Conservation (phyloP, 2,797 vertebrate genomes). For the Syngnathus acus region DNA sequence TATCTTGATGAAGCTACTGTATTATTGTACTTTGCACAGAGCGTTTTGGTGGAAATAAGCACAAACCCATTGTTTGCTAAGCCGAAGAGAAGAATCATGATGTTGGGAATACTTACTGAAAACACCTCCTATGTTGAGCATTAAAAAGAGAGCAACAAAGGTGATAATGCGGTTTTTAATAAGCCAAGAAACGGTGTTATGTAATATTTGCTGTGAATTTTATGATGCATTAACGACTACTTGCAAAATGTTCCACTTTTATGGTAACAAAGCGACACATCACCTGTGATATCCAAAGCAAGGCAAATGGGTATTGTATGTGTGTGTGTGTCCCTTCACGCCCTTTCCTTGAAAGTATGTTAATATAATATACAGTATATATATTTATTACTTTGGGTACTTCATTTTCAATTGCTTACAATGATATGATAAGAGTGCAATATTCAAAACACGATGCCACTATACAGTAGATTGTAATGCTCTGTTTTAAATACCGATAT, state of each 20-base stretch:
- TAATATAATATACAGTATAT: slow-evolving; percentile 29
- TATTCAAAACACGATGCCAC: slow-evolving; percentile 30
- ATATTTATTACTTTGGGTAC: slow-evolving; percentile 31
- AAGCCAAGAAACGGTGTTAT: slow-evolving; percentile 38
- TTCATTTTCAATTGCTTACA: slow-evolving; percentile 24
- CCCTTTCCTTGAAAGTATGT: slow-evolving; percentile 27
- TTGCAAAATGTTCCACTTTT: slow-evolving; percentile 26
- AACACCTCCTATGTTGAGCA: not conserved
- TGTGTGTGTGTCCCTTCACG: slow-evolving; percentile 27
- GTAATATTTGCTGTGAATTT: slow-evolving; percentile 34
- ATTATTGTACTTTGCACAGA: slow-evolving; percentile 91
- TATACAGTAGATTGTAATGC: not conserved
- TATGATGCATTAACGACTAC: slow-evolving; percentile 42
- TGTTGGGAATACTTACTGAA: slow-evolving; percentile 35
- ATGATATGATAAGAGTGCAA: slow-evolving; percentile 49
- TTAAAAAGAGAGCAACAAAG: slow-evolving; percentile 3
- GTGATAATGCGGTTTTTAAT: slow-evolving; percentile 30
- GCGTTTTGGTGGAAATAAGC: slow-evolving; percentile 93
- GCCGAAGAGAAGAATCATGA: slow-evolving; percentile 73
- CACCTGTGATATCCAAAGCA: slow-evolving; percentile 51
- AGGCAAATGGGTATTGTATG: slow-evolving; percentile 22
- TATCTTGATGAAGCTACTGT: slow-evolving; percentile 64
- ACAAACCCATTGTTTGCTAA: slow-evolving; percentile 88
- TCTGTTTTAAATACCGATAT: not conserved
- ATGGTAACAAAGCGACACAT: slow-evolving; percentile 28